Conservation (phyloP, 2,797 vertebrate species). For the Notoglanidium macrostoma region DNA sequence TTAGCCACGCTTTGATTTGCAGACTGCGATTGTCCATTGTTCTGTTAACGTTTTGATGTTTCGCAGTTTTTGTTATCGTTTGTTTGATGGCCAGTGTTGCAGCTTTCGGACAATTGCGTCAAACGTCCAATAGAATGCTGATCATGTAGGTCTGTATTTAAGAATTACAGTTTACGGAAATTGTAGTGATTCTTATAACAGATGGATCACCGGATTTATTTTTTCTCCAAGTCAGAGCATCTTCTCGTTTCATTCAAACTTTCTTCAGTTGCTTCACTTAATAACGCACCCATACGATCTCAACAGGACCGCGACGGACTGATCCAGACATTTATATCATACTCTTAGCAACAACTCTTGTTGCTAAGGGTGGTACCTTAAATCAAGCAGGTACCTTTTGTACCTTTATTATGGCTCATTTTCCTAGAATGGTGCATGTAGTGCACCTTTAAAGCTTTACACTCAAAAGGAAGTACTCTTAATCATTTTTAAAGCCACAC, state of each 20-base stretch:
- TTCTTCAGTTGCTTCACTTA: neutral
- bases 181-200: neutral
- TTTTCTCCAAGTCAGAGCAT: neutral
- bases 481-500: neutral
- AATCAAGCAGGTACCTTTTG: neutral
- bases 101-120: neutral
- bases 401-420: neutral
- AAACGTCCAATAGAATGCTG: neutral
- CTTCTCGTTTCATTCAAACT: neutral
- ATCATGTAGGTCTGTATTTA: neutral
- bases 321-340: neutral
- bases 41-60: neutral
- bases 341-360: neutral
- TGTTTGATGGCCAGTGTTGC: neutral
- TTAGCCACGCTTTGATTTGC: neutral
- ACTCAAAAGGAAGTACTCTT: neutral
- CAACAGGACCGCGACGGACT: neutral
- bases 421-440: neutral
- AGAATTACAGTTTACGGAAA: neutral
- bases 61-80: neutral
- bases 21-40: slow-evolving; percentile 1
- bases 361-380: neutral
- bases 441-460: neutral
- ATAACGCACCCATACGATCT: neutral
- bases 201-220: neutral